phyloP scores from a whole-genome alignment of 1,140 invertebrate genomes.

The Bombus waltoni region DNA sequence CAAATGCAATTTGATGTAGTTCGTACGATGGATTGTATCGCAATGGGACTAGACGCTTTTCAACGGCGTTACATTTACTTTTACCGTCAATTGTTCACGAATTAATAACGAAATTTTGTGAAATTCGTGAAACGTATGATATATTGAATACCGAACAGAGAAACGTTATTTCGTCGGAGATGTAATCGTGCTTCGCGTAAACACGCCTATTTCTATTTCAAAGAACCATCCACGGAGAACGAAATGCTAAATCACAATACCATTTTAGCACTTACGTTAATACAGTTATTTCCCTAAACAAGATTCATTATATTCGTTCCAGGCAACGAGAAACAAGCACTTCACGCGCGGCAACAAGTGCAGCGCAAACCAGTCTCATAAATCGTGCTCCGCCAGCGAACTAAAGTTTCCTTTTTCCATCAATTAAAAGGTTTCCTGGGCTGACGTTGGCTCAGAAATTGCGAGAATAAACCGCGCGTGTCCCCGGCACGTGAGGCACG shows the following conservation, averaged over 20 bases:
- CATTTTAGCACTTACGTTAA: not conserved
- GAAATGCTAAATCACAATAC: not conserved
- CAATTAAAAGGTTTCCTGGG: slow-evolving; percentile 20
- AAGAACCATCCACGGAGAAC: not conserved
- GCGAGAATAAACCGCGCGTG: not conserved
- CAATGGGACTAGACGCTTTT: no score
- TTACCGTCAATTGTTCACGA: no score
- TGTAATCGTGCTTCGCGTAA: no score
- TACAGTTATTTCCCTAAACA: not conserved
- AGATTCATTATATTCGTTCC: slow-evolving; percentile 12
- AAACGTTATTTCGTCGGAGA: no score
- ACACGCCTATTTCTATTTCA: no score
- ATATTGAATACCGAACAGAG: no score
- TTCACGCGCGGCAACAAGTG: slow-evolving; percentile 24
- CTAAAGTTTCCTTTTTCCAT: slow-evolving; percentile 36
- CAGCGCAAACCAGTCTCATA: not conserved
- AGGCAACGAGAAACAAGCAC: slow-evolving; percentile 3
- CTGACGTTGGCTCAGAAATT: not conserved
- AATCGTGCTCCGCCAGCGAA: not conserved
- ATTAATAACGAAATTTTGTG: no score
- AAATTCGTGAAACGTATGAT: no score
- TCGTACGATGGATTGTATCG: no score
- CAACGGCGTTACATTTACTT: no score
- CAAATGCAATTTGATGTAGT: no score
- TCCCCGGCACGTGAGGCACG: not conserved